Percentiles rank a stretch among this genome's conserved stretches.
Conservation (phyloP, 2,888 invertebrate species). For the Drosophila mimetica region DNA sequence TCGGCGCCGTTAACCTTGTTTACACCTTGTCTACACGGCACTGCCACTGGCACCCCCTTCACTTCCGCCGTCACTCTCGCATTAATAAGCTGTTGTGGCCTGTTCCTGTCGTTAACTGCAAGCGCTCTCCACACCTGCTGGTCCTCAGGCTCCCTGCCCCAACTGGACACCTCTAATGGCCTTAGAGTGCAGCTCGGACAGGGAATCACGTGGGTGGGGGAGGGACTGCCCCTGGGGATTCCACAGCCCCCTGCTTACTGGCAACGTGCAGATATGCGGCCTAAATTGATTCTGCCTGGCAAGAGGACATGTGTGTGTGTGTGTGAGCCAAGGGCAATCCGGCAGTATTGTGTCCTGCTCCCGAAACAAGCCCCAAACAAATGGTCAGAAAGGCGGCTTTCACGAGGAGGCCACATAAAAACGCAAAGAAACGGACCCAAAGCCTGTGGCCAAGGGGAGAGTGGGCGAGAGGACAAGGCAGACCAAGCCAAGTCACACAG, state of each 20-base stretch:
- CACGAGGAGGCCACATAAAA: not conserved
- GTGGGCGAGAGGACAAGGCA: not conserved
- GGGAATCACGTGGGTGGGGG: not conserved
- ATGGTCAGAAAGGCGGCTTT: slow-evolving; percentile 5
- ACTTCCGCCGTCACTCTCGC: slow-evolving; percentile 3
- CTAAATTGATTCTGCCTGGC: slow-evolving; percentile 14
- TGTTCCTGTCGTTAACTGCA: slow-evolving; percentile 56
- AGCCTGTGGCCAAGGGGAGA: slow-evolving; percentile 4
- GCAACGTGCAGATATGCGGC: slow-evolving; percentile 36
- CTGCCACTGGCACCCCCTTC: no score
- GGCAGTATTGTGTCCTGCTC: slow-evolving; percentile 7
- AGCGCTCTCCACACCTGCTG: slow-evolving; percentile 54
- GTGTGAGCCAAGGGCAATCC: slow-evolving; percentile 13
- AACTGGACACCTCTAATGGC: slow-evolving; percentile 14
- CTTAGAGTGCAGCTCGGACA: slow-evolving; percentile 14
- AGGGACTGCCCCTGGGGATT: not conserved
- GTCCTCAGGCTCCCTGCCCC: slow-evolving; percentile 1
- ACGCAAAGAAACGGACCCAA: slow-evolving; percentile 6
- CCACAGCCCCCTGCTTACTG: slow-evolving; percentile 17
- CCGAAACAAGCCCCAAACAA: slow-evolving; percentile 35
- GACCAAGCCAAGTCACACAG: slow-evolving; percentile 31
- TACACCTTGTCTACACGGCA: slow-evolving; percentile 73
- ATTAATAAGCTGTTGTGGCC: slow-evolving; percentile 66
- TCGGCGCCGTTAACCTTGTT: slow-evolving; percentile 63
- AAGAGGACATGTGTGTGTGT: not conserved